Base-by-base conservation (phyloP, 2,888 invertebrate genomes). In the Andricus curvator region DNA sequence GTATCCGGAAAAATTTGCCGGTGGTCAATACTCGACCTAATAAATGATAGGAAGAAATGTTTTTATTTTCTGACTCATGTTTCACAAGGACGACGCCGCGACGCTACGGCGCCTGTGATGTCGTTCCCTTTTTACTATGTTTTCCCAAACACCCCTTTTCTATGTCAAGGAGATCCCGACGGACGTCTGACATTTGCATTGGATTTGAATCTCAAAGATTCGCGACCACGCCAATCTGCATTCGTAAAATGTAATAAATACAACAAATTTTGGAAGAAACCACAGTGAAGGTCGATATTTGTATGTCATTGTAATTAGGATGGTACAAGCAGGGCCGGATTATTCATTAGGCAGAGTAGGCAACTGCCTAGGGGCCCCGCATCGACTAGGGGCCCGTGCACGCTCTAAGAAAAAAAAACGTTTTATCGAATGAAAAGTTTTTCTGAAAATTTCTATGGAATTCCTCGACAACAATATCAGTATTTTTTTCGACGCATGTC, bases 61-160 rank as follows among this genome's bases (percentile, higher is more conserved):
- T 68, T 44, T 44, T 25, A 48, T 68, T 44, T 25, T 29, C 25
- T 17, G 44, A 17, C 25, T 48, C 68, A 15, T 41, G 15, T 48
- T 25, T 51, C 20, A 70, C 51, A 33, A 70, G 70, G 33, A 51
- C 51, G 70, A 70, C 70, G 44, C 13, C 44, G 13, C 44, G 44
- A 44, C 44, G 44, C 44, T 44, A 33, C 29, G 70, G 70, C 70
- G 70, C 70, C 51, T 70, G 15, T 15, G 9, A 70, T 29, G 20
- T 51, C 51, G 20, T 51, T 51, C 29, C 48, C 51, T 70, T 70
- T 70, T 70, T 70, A 51, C 29, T 51, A 17, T 20, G 51, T 51
- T 70, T 51, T 70, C 51, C 70, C 20, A 70, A 70, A 48, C 51
- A 70, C 51, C 51, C 70, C 51, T 70, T 25, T 51, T 48, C 25